Evolutionary conservation across 2,888 invertebrate species (phyloP).

Genomic region (Phytoseiulus persimilis): DNA sequence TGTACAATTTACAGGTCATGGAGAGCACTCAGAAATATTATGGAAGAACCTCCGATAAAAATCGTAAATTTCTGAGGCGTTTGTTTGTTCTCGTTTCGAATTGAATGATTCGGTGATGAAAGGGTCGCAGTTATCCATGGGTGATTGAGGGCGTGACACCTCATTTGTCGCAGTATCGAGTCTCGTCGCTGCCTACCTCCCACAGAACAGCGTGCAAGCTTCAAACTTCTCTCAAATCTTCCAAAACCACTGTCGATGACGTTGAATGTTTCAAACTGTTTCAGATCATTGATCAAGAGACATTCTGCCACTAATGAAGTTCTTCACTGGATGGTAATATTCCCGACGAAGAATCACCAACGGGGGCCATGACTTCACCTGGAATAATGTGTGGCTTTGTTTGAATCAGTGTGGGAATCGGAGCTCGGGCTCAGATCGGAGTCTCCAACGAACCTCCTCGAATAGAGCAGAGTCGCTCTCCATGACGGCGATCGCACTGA

Average conservation of each 20-base stretch:
- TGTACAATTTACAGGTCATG: background rate
- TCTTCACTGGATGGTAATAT: constrained; percentile 73
- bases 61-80: background rate
- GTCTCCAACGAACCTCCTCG: constrained; percentile 56
- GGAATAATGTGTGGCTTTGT: background rate
- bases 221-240: background rate
- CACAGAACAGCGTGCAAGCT: background rate
- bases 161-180: background rate
- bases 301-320: constrained; percentile 57
- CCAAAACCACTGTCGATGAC: background rate
- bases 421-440: background rate
- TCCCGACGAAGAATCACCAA: constrained; percentile 63
- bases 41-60: background rate
- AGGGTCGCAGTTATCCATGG: background rate
- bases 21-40: background rate
- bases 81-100: no score
- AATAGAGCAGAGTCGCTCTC: constrained; percentile 69
- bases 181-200: background rate
- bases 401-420: background rate
- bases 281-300: background rate
- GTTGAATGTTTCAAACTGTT: background rate
- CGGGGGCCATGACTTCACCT: constrained; percentile 46
- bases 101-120: no score
- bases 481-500: constrained; percentile 60
- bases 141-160: background rate